Conservation (phyloP, 2,888 invertebrate genomes). For the Gortyna flavago region DNA sequence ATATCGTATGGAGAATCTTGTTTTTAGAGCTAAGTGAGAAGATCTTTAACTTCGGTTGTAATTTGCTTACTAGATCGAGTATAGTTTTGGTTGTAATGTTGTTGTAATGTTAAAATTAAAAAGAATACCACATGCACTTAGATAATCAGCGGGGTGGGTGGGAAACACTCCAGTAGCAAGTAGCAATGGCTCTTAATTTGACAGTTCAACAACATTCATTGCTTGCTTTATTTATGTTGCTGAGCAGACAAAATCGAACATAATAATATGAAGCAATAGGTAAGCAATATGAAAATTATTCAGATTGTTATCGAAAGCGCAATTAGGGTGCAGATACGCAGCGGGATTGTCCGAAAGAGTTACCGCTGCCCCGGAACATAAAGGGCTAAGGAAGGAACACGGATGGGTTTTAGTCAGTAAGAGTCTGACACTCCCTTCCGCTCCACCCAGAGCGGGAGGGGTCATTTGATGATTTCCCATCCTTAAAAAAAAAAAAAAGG, state of each 20-base stretch:
- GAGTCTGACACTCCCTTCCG: too few relatives aligned
- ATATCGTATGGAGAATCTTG: conserved; percentile 9
- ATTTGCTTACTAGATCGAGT: not conserved
- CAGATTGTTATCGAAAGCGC: not conserved
- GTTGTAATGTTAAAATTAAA: not conserved
- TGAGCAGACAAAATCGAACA: not conserved
- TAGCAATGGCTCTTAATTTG: not conserved
- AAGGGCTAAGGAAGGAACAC: too few relatives aligned
- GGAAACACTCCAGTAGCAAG: not conserved
- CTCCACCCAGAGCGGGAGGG: too few relatives aligned
- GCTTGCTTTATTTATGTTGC: not conserved
- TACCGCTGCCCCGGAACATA: too few relatives aligned
- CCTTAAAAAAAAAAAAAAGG: too few relatives aligned
- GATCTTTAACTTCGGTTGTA: not conserved
- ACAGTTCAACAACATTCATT: not conserved
- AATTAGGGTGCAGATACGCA: too few relatives aligned
- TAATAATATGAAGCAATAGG: not conserved
- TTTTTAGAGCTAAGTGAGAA: conserved; percentile 4
- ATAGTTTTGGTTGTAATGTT: too few relatives aligned
- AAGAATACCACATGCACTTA: not conserved
- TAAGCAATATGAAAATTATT: not conserved
- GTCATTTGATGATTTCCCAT: too few relatives aligned
- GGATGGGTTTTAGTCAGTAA: too few relatives aligned
- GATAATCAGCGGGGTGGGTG: not conserved
- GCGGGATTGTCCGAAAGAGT: too few relatives aligned